Evolutionary conservation across 2,888 invertebrate genomes (phyloP), one percentile per base, ranked within the genome.

Genomic region (Lymantria monacha): DNA sequence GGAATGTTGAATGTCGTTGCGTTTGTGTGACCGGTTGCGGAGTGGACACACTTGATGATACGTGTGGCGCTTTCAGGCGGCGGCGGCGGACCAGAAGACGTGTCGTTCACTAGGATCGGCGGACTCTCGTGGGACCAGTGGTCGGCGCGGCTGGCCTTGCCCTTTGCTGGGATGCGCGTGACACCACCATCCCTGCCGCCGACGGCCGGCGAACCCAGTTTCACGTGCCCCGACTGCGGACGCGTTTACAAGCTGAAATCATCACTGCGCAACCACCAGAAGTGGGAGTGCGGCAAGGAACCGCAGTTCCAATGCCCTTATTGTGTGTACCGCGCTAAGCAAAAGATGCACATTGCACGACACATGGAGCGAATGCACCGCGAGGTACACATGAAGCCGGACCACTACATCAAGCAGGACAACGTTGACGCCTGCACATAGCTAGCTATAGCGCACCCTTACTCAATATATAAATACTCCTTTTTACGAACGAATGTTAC

Each of bases 221-320:
- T 95, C 92, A 93, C 94, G 53, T 96, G 96, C 85, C 94, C 95
- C 49, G 95, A 95, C 73, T 97, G 97, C 86, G 96, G 96, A 57
- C 93, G 97, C 64, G 94, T 95, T 60, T 97, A 97, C 90, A 97
- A 97, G 83, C 93, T 97, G 66, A 97, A 97, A 87, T 96, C 96
- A 67, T 96, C 96, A 55, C 88, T 96, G 72, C 93, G 96, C 57
- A 96, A 96, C 83, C 96, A 96, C 79, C 95, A 95, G 91, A 96
- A 96, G 83, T 96, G 96, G 96, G 96, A 96, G 85, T 96, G 96
- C 84, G 95, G 96, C 75, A 96, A 96, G 82, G 96, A 96, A 83
- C 96, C 96, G 14, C 95, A 95, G 83, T 96, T 96, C 83, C 94
- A 95, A 77, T 96, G 96, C 81, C 95, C 95, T 15, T 95, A 95